Base-by-base conservation (phyloP, 2,888 invertebrate genomes). In the Mellilla xanthometata region DNA sequence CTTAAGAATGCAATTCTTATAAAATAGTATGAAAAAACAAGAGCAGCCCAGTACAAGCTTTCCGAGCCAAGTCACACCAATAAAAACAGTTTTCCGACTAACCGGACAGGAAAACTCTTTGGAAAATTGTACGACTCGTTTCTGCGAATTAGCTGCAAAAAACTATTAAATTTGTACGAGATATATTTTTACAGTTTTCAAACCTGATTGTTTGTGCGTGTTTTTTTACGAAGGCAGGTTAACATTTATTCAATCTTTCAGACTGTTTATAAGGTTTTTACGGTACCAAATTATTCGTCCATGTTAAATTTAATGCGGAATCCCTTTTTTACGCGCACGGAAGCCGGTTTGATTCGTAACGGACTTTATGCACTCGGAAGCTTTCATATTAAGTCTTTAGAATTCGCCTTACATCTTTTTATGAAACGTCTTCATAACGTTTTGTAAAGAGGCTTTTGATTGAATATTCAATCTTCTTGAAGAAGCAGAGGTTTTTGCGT, bases 291-390 rank as follows among this genome's bases (percentile, higher is more conserved):
- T 19, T 19, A 19, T 19, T 19, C 15, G 15, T 6, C 15, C 15
- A 19, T 3, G 6, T 19, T 36, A 32, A 28, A 32, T 15, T 34
- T 11, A n/a, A 28, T 10, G 5, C 26, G 13, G 27, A 27, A 13
- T 26, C 28, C 32, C 6, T 42, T 47, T 42, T 39, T 31, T 32
- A 7, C 27, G 32, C 11, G 7, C 19, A 43, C 62, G 55, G 73
- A 45, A 69, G 73, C 68, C 63, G 60, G 66, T 69, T 58, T 57
- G 54, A 69, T 66, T 71, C 60, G 64, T 65, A 68, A 70, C 71
- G 70, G 65, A 47, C 56, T 53, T 53, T 53, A 46, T 43, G 43
- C 46, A 39, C 47, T 45, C 53, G 50, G 38, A 35, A 34, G 40
- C 36, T 47, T 43, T 46, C 34, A 54, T 47, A 48, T 53, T 43